phyloP scores from a whole-genome alignment of 2,113 vertebrate genomes.

The Holacanthus passer region DNA sequence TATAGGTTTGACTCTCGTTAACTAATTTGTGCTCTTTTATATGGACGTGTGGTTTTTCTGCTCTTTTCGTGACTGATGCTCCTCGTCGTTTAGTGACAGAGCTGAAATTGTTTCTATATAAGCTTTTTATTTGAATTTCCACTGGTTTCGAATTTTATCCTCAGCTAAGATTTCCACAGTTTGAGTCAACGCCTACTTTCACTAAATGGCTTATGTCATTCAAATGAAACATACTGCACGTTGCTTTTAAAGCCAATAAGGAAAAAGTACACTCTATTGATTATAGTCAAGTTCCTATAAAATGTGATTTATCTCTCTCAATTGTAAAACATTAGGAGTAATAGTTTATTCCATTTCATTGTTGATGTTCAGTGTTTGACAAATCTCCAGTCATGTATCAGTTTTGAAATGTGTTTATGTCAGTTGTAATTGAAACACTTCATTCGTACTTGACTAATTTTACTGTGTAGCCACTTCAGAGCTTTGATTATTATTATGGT shows the following conservation, averaged over 20 bases:
- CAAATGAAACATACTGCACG: not conserved
- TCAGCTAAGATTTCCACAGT: not conserved
- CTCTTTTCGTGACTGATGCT: not conserved
- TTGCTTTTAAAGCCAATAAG: not conserved
- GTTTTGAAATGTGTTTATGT: not conserved
- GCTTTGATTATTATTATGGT: conserved; percentile 4
- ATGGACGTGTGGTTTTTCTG: not conserved
- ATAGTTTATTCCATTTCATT: not conserved
- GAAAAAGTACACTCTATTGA: too few relatives aligned
- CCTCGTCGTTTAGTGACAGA: not conserved
- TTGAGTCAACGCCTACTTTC: not conserved
- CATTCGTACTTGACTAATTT: not conserved
- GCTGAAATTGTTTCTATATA: not conserved
- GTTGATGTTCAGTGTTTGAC: not conserved
- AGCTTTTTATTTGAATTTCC: not conserved
- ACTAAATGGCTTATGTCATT: too few relatives aligned
- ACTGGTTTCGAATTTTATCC: not conserved
- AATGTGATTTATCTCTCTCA: not conserved
- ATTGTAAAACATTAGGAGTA: not conserved
- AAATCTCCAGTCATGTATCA: not conserved
- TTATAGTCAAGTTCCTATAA: too few relatives aligned
- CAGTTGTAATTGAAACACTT: not conserved
- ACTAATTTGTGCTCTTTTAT: not conserved
- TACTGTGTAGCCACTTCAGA: not conserved
- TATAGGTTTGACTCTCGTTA: not conserved